These are phyloP conservation scores for Sciaenops ocellatus DNA, from an alignment of 2,797 vertebrate genomes.

Conservation along the genomic window DNA sequence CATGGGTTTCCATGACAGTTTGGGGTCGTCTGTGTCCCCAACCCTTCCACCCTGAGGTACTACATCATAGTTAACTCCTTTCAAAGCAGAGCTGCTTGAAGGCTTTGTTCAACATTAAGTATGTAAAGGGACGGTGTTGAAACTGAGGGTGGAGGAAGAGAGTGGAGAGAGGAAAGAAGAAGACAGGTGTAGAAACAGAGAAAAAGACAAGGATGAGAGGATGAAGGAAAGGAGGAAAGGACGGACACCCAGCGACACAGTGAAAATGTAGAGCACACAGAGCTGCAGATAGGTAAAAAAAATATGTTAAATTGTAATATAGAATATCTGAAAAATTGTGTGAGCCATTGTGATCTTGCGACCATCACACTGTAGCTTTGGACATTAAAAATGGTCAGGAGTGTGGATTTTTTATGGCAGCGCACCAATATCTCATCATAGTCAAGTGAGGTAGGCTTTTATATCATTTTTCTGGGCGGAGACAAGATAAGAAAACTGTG, in stretches of 20 bases:
- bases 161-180: background rate
- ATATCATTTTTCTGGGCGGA: conserved; percentile 51
- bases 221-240: background rate
- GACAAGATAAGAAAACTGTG: conserved; percentile 64
- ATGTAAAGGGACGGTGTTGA: conserved; percentile 13
- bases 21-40: conserved; percentile 46
- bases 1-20: conserved; percentile 67
- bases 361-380: conserved; percentile 18
- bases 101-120: conserved; percentile 30
- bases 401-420: conserved; percentile 44
- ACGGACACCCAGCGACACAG: background rate
- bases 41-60: conserved; percentile 21
- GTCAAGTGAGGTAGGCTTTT: conserved; percentile 55
- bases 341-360: conserved; percentile 18
- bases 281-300: conserved; percentile 11
- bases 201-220: background rate
- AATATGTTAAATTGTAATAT: background rate
- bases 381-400: conserved; percentile 40
- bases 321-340: conserved; percentile 33
- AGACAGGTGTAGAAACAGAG: background rate
- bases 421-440: conserved; percentile 61
- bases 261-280: conserved; percentile 5
- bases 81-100: conserved; percentile 37
- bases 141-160: background rate
- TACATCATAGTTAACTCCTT: conserved; percentile 26